Percentiles rank a stretch among this genome's conserved stretches.
Evolutionary conservation across 2,888 invertebrate genomes (phyloP).

Genomic region (Abrostola tripartita): DNA sequence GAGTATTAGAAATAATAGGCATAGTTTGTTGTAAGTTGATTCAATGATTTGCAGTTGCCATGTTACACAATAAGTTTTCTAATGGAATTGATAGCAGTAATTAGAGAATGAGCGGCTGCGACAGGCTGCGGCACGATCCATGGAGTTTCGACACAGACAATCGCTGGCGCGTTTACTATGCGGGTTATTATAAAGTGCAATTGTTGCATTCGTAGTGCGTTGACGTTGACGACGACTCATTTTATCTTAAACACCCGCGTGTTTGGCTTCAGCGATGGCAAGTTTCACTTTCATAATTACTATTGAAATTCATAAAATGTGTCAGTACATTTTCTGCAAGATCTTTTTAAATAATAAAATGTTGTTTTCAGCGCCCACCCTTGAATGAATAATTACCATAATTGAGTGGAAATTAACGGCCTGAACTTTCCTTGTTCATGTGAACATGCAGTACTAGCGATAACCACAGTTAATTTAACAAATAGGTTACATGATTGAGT

Average conservation of each 20-base stretch:
- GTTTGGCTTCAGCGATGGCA: slow-evolving; percentile 20
- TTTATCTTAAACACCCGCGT: slow-evolving; percentile 57
- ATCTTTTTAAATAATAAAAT: slow-evolving; percentile 20
- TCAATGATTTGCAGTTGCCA: slow-evolving; percentile 58
- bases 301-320: background rate
- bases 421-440: slow-evolving; percentile 45
- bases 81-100: slow-evolving; percentile 77
- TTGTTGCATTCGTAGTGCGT: slow-evolving; percentile 70
- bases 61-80: slow-evolving; percentile 69
- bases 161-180: slow-evolving; percentile 77
- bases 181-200: slow-evolving; percentile 82
- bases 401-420: slow-evolving; percentile 39
- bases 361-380: slow-evolving; percentile 20
- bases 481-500: slow-evolving; percentile 43
- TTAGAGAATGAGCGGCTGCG: slow-evolving; percentile 77
- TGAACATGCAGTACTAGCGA: slow-evolving; percentile 40
- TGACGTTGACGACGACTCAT: slow-evolving; percentile 63
- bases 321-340: background rate
- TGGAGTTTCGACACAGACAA: slow-evolving; percentile 72
- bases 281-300: slow-evolving; percentile 37
- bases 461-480: slow-evolving; percentile 51
- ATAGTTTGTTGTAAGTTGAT: slow-evolving; percentile 45
- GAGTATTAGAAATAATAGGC: slow-evolving; percentile 35
- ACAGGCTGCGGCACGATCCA: slow-evolving; percentile 61
- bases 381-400: slow-evolving; percentile 40